These are phyloP conservation scores for Chlorops oryzae DNA, from an alignment of 1,140 invertebrate genomes.

Conservation along the genomic window DNA sequence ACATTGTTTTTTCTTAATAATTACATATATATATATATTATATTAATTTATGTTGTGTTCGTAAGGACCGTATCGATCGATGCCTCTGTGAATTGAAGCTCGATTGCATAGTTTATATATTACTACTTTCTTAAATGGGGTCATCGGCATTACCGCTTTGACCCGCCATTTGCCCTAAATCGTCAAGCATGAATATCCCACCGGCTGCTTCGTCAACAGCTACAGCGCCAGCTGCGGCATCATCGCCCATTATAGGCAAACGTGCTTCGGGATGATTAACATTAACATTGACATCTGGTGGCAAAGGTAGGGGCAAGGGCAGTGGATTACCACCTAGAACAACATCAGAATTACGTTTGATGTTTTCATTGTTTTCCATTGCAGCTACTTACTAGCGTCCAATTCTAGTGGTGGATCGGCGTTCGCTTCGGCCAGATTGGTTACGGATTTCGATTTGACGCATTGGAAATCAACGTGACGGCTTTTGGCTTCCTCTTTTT, in stretches of 20 bases:
- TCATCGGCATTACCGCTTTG: no score
- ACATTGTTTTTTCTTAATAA: no score
- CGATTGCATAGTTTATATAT: no score
- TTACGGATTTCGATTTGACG: constrained; percentile 90
- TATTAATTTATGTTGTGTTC: no score
- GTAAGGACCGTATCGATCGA: no score
- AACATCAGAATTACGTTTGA: background rate
- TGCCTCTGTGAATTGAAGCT: no score
- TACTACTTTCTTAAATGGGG: no score
- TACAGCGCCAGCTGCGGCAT: constrained; percentile 22
- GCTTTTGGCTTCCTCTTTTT: constrained; percentile 98
- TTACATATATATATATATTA: no score
- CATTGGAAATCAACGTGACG: constrained; percentile 98
- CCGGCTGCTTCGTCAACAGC: constrained; percentile 41
- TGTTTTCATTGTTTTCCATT: background rate
- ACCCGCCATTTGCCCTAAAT: constrained; percentile 31
- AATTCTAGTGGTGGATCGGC: constrained; percentile 72
- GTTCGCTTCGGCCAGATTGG: constrained; percentile 87
- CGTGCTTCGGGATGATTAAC: constrained; percentile 31
- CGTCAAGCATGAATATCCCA: constrained; percentile 32
- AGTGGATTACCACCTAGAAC: constrained; percentile 53
- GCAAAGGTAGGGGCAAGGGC: no score
- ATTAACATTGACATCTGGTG: constrained; percentile 26
- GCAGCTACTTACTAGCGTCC: constrained; percentile 49
- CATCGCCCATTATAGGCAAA: constrained; percentile 17